phyloP scores from a whole-genome alignment of 2,888 invertebrate genomes.

The Carterocephalus palaemon region DNA sequence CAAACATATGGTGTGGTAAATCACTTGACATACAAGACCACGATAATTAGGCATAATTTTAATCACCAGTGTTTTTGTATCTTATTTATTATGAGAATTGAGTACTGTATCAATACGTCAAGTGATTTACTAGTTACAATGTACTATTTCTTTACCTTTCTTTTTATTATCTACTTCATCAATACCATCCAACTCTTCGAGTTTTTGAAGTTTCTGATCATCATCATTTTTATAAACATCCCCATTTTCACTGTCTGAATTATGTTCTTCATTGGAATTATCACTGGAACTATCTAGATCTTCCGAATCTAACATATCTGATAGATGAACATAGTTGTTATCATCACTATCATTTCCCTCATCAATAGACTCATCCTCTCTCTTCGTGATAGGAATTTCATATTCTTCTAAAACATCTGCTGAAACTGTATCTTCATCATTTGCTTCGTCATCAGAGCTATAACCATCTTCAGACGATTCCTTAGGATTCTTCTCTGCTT shows the following conservation, averaged over 20 bases:
- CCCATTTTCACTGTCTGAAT: slow-evolving; percentile 23
- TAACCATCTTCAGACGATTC: slow-evolving; percentile 68
- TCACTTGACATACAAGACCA: no score
- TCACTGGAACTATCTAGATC: slow-evolving; percentile 51
- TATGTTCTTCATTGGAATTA: slow-evolving; percentile 32
- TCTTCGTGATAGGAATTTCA: slow-evolving; percentile 57
- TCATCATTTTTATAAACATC: slow-evolving; percentile 30
- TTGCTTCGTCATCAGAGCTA: slow-evolving; percentile 50
- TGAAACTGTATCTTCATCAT: slow-evolving; percentile 25
- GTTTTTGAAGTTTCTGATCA: slow-evolving; percentile 29
- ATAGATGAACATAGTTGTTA: slow-evolving; percentile 59
- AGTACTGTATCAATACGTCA: no score
- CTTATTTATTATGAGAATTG: no score
- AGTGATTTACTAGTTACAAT: no score
- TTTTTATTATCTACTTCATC: slow-evolving; percentile 38
- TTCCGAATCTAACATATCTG: slow-evolving; percentile 63
- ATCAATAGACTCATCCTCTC: slow-evolving; percentile 44
- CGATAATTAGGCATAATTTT: no score
- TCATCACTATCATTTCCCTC: slow-evolving; percentile 63
- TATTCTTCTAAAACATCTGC: slow-evolving; percentile 50
- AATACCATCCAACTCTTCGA: slow-evolving; percentile 34
- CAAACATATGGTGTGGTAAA: no score
- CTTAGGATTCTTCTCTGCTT: slow-evolving; percentile 35
- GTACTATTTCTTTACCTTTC: no score
- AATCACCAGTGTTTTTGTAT: no score